Evolutionary conservation across 2,113 vertebrate genomes (phyloP), one percentile per base, ranked within the genome.

Genomic region (Actenoides hombroni): DNA sequence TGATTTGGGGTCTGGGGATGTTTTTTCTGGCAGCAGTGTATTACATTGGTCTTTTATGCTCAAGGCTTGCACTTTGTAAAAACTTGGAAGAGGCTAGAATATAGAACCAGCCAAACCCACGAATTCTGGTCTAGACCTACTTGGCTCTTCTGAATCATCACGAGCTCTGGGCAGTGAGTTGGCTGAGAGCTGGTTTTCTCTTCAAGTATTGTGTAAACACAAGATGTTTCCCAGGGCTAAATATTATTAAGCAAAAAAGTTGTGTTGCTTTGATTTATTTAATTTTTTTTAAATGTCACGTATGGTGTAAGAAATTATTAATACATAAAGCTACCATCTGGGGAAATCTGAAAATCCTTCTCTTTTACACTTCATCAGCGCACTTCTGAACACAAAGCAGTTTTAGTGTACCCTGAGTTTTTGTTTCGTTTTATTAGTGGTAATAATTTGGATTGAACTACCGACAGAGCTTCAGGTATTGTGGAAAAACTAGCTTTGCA

Each of bases 131-230:
- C 94, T 82, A 95, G 94, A 94, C 94, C 96, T 91, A 83, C 88
- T 96, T 95, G 94, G 77, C 92, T 96, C 33, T 85, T 89, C 37
- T 89, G 92, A 96, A 87, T 94, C 83, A 95, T 96, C 95, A 96
- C 29, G 29, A 95, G 91, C 91, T 95, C 81, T 92, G 92, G 81
- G 69, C 70, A 92, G 65, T 78, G 73, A 95, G 88, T 96, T 91
- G 93, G 91, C 86, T 86, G 77, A 92, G 65, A 96, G 78, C 65
- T 92, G 88, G 40, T 87, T 87, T 95, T 96, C 77, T 94, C 92
- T 69, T 96, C 78, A 96, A 96, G 83, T 79, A 65, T 92, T 96
- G 83, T 94, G 75, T 91, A 96, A 97, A 96, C 92, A 92, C 83
- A 92, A 95, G 80, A 96, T 96, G 92, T 92, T 97, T 96, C 78